Base-by-base conservation (phyloP, 2,888 invertebrate genomes). In the Lycaena phlaeas region DNA sequence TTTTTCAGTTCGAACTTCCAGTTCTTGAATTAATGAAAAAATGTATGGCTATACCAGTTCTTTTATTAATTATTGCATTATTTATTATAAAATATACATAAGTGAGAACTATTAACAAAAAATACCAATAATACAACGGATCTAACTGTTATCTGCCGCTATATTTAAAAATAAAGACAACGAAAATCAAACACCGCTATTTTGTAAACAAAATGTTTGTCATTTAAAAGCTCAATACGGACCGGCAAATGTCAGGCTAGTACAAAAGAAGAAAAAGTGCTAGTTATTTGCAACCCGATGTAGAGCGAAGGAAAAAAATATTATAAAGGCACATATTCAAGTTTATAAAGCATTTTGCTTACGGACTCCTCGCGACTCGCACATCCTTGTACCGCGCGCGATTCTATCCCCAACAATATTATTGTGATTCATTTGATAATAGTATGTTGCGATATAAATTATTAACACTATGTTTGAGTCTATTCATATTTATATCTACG, bases 241-340 rank as follows among this genome's bases (percentile, higher is more conserved):
- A 49, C 44, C 51, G 43, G 57, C 59, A 64, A 73, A 76, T 73
- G 69, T 65, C 73, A 69, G 62, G 52, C 56, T 44, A 51, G 47
- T 57, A 76, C 70, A 81, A 77, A 79, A 77, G 68, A 59, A 74
- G 63, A 71, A 81, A 81, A 81, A 76, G 75, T 74, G 76, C 69
- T 75, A 22, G 71, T 73, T 79, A 76, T 79, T 72, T 78, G 74
- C 38, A 71, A 64, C 56, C 65, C 64, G 71, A 76, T 75, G 70
- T 76, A 61, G 71, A 75, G 69, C 73, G 74, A 61, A 68, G n/a
- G 68, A 70, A 65, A 74, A n/a, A 70, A 67, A 71, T 81, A 79
- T 81, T 81, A 81, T 78, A 84, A 84, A 82, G 82, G 69, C 72
- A 63, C 59, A 65, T 56, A 61, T 61, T 51, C 56, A 64, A 62